A percentile compares a stretch with the other conserved stretches of the same genome.
Evolutionary conservation across 2,113 vertebrate species (phyloP).

Genomic region (Craseonycteris thonglongyai): DNA sequence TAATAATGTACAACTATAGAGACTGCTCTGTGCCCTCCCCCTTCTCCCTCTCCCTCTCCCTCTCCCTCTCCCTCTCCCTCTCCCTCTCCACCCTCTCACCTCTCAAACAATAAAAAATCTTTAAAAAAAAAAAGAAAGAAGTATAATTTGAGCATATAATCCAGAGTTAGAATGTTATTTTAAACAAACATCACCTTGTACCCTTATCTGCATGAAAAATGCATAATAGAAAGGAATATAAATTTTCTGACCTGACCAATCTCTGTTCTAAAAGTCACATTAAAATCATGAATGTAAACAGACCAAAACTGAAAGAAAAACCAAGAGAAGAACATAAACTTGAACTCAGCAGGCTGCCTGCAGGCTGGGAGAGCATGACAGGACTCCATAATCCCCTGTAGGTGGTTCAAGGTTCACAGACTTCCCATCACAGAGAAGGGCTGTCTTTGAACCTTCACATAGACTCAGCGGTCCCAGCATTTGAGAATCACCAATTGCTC

Average conservation of each 20-base stretch:
- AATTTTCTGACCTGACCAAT: background rate
- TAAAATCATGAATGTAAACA: background rate
- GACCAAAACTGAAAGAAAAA: background rate
- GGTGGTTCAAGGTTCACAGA: background rate
- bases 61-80: too few relatives aligned
- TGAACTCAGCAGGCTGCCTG: background rate
- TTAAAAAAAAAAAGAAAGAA: too few relatives aligned
- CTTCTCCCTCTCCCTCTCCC: too few relatives aligned
- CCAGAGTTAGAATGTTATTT: conserved; percentile 25
- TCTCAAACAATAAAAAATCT: too few relatives aligned
- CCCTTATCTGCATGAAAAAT: background rate
- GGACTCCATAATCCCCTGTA: too few relatives aligned
- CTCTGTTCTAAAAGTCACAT: conserved; percentile 10
- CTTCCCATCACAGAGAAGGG: background rate
- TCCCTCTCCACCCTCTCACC: too few relatives aligned
- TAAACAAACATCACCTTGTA: conserved; percentile 34
- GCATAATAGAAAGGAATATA: background rate
- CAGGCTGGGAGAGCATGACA: background rate
- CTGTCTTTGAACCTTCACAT: background rate
- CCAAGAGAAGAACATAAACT: background rate
- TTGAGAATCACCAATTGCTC: background rate
- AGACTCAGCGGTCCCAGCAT: background rate
- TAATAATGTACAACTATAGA: too few relatives aligned
- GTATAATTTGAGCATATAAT: conserved; percentile 22
- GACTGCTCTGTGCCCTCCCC: too few relatives aligned